Conservation (phyloP, 2,888 invertebrate species). For the Encarsia formosa region DNA sequence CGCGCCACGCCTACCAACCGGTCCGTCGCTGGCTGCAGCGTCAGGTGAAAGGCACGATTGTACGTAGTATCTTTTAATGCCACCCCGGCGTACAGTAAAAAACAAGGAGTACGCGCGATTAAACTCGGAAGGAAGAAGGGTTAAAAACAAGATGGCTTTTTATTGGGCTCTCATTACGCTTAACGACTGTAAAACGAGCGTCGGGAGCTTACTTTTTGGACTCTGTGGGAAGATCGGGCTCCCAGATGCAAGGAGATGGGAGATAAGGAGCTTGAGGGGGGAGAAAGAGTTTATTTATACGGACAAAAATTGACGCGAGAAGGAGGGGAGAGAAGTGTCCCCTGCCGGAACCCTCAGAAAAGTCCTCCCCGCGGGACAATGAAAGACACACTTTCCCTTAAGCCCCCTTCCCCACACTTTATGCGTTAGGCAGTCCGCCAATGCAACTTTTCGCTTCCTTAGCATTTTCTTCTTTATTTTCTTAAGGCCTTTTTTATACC, state of each 20-base stretch:
- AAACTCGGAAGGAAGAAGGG: too few species aligned
- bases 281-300: not conserved
- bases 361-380: conserved; percentile 44
- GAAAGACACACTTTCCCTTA: conserved; percentile 42
- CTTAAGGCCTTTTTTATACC: not conserved
- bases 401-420: conserved; percentile 31
- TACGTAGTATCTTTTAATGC: too few species aligned
- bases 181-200: conserved; percentile 50
- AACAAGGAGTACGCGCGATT: too few species aligned
- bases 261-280: not conserved
- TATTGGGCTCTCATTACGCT: conserved; percentile 48
- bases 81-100: too few species aligned
- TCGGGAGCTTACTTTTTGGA: conserved; percentile 1
- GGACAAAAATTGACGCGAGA: not conserved
- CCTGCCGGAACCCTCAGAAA: conserved; percentile 22
- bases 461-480: conserved; percentile 12
- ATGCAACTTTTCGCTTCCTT: conserved; percentile 30
- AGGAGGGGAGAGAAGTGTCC: conserved; percentile 21
- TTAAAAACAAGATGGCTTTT: conserved; percentile 51
- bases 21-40: too few species aligned
- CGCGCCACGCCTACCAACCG: too few species aligned
- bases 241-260: not conserved
- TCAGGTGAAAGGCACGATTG: too few species aligned
- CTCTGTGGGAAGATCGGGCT: not conserved
- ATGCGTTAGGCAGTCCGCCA: conserved; percentile 21